Base-by-base conservation (phyloP, 2,888 invertebrate genomes). In the Nemotelus nigrinus region DNA sequence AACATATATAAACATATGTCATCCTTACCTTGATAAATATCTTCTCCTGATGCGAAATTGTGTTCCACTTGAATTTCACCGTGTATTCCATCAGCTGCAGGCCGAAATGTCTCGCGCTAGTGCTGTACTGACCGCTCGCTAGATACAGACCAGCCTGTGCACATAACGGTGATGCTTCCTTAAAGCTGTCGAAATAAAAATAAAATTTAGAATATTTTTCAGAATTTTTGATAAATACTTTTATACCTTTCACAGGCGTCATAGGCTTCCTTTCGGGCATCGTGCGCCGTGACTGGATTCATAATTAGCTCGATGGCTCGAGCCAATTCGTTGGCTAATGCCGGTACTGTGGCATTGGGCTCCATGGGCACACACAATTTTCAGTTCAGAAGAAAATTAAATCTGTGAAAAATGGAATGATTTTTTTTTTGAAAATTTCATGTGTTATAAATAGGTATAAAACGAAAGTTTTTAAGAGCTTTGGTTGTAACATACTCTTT, bases 81-180 rank as follows among this genome's bases (percentile, higher is more conserved):
- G 94, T 95, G 84, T 97, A 94, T 85, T 98, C 97, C 91, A 98
- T 93, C 0, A 98, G 88, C 83, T 97, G 97, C 0, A 98, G 88
- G 0, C 97, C 98, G 88, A 97, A 96, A 85, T 97, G 97, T 77
- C 96, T 92, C 0, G 95, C 93, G 77, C 94, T 91, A 55, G 93
- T 91, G 6, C 93, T 93, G 83, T 93, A 92, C 80, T 93, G 92
- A 63, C 92, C 92, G 81, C 93, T 93, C 63, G 95, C 94, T 81
- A 97, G 86, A 81, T 92, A 91, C 1, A 96, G 88, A 0, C 97
- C 97, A 81, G 94, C 96, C 85, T 95, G 94, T 3, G 96, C 94
- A 88, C 96, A 96, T 81, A 94, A 88, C 7, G 96, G 95, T 0
- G 96, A 96, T 50, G 92, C 93, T 83, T 95, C 95, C 85, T 95